These are phyloP conservation scores for Myopa tessellatipennis DNA, from an alignment of 2,888 invertebrate genomes.

Conservation along the genomic window DNA sequence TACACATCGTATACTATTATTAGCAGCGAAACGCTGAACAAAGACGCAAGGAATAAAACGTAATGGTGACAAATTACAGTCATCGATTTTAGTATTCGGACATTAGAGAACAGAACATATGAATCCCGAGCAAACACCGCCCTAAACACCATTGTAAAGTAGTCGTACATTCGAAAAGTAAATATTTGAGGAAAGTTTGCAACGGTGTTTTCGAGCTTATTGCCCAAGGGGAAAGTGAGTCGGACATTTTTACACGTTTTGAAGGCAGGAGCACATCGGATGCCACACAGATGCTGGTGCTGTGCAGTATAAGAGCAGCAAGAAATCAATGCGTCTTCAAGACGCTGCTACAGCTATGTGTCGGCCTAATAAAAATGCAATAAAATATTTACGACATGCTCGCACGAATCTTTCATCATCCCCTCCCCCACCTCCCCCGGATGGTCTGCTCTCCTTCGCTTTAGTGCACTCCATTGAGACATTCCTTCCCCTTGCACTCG, in stretches of 20 bases:
- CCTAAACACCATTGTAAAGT: not conserved
- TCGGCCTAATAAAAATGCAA: slow-evolving; percentile 47
- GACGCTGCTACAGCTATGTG: slow-evolving; percentile 8
- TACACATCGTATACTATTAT: slow-evolving; percentile 18
- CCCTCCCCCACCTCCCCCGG: not conserved
- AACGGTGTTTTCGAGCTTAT: too few relatives aligned
- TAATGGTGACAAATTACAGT: slow-evolving; percentile 57
- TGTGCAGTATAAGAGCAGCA: not conserved
- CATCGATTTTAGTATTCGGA: slow-evolving; percentile 64
- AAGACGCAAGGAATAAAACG: not conserved
- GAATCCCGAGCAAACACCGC: not conserved
- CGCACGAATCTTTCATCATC: slow-evolving; percentile 26
- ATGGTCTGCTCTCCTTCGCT: not conserved
- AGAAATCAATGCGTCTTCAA: slow-evolving; percentile 19
- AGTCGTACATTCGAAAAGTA: too few relatives aligned
- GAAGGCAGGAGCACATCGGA: not conserved
- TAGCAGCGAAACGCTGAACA: slow-evolving; percentile 13
- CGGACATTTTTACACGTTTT: too few relatives aligned
- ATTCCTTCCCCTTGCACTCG: not conserved
- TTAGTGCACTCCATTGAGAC: not conserved
- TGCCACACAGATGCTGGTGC: slow-evolving; percentile 27
- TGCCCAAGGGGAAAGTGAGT: too few relatives aligned
- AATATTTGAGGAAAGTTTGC: too few relatives aligned
- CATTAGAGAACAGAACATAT: slow-evolving; percentile 39
- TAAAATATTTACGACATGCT: slow-evolving; percentile 52